Percentiles rank a stretch among this genome's conserved stretches.
Conservation (phyloP, 1,140 invertebrate genomes). For the Colletes latitarsis region DNA sequence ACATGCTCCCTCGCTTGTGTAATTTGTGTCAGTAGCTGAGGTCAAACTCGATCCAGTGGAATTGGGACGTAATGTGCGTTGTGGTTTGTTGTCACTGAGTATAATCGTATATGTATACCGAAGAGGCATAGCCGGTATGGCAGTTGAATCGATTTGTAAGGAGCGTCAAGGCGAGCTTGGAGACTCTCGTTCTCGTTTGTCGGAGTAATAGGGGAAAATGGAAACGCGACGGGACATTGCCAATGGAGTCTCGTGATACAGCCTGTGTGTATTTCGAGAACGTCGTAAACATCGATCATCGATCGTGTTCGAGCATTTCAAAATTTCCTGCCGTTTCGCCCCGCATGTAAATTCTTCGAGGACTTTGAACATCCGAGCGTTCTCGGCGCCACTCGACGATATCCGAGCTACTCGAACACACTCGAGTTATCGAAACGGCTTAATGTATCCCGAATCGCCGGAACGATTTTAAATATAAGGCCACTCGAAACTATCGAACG, state of each 20-base stretch:
- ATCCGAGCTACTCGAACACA: not conserved
- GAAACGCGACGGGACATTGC: constrained; percentile 14
- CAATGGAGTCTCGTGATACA: not conserved
- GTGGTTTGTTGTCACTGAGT: constrained; percentile 32
- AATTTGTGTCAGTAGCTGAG: constrained; percentile 36
- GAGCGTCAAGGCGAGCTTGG: constrained; percentile 77
- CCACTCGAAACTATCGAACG: not conserved
- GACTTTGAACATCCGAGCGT: not conserved
- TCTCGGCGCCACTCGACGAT: not conserved
- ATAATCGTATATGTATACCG: constrained; percentile 15
- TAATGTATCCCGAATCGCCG: not conserved
- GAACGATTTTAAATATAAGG: not conserved
- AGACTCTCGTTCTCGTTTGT: constrained; percentile 73
- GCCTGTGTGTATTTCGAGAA: not conserved
- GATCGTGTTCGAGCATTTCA: not conserved
- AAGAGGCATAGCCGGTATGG: constrained; percentile 57
- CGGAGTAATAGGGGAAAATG: constrained; percentile 26
- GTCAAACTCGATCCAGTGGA: constrained; percentile 36
- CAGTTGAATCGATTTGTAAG: constrained; percentile 77
- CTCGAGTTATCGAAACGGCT: constrained; percentile 4
- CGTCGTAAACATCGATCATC: constrained; percentile 1
- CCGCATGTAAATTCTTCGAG: not conserved
- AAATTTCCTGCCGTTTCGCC: constrained; percentile 1
- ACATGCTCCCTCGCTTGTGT: constrained; percentile 20
- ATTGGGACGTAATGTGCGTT: constrained; percentile 55